phyloP scores from a whole-genome alignment of 2,888 invertebrate species.

The Eucera pruinosa region DNA sequence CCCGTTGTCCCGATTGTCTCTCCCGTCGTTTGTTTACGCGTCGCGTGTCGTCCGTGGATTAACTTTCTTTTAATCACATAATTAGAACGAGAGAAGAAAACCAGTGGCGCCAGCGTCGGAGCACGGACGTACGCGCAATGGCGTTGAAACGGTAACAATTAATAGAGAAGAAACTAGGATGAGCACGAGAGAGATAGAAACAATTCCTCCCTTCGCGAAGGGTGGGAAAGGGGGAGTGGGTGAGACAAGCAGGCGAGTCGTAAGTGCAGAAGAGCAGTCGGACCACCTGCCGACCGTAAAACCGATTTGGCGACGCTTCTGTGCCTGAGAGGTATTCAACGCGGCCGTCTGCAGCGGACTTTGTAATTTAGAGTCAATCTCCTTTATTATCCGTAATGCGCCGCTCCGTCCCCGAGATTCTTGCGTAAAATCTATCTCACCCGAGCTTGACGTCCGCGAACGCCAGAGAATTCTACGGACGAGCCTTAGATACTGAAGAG shows the following conservation, averaged over 20 bases:
- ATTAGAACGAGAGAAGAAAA: slow-evolving; percentile 42
- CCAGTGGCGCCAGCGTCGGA: neutral
- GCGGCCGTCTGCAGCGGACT: slow-evolving; percentile 78
- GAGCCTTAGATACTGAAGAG: neutral
- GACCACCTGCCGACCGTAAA: slow-evolving; percentile 71
- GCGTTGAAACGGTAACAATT: slow-evolving; percentile 38
- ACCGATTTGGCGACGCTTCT: slow-evolving; percentile 73
- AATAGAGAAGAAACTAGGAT: slow-evolving; percentile 44
- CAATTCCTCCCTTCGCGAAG: too few species aligned
- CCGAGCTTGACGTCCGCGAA: slow-evolving; percentile 24
- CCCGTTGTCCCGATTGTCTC: slow-evolving; percentile 23
- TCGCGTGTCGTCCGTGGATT: slow-evolving; percentile 41
- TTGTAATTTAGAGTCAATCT: slow-evolving; percentile 80
- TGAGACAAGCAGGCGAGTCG: slow-evolving; percentile 9
- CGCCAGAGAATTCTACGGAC: slow-evolving; percentile 25
- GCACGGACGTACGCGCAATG: neutral
- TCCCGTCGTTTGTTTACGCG: slow-evolving; percentile 44
- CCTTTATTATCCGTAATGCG: slow-evolving; percentile 78
- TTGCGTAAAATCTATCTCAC: slow-evolving; percentile 60
- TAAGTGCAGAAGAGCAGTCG: slow-evolving; percentile 61
- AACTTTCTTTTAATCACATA: slow-evolving; percentile 67
- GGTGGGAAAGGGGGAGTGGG: too few species aligned
- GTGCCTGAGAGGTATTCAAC: slow-evolving; percentile 78
- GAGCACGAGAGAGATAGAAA: neutral
- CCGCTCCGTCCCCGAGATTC: slow-evolving; percentile 63